phyloP scores from a whole-genome alignment of 2,113 vertebrate species.

The Elanus axillaris region DNA sequence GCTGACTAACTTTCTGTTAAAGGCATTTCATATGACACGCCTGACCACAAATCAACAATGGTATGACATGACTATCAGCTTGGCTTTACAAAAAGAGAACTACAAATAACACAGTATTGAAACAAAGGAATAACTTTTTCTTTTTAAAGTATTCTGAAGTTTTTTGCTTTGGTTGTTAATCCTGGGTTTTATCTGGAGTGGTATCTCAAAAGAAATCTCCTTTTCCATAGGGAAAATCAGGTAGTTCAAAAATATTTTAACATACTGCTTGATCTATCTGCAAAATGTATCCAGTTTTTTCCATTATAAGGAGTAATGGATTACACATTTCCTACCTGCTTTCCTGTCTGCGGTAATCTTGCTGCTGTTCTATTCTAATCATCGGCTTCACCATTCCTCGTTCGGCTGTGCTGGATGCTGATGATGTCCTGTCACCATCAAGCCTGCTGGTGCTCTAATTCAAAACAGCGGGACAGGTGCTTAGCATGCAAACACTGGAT shows the following conservation, averaged over 20 bases:
- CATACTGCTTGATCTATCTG: not conserved
- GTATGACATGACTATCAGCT: not conserved
- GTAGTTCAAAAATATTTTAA: not conserved
- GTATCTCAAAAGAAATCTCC: not conserved
- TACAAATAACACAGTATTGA: not conserved
- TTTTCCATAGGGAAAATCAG: not conserved
- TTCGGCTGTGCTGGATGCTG: constrained; percentile 68
- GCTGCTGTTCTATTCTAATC: constrained; percentile 84
- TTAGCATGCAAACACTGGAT: not conserved
- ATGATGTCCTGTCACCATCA: constrained; percentile 81
- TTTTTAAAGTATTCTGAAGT: not conserved
- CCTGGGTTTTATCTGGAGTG: not conserved
- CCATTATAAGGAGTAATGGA: not conserved
- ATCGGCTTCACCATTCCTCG: constrained; percentile 91
- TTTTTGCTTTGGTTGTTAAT: not conserved
- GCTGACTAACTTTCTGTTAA: not conserved
- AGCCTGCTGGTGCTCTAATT: constrained; percentile 86
- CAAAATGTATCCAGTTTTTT: accelerated
- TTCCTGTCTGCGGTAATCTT: constrained; percentile 77
- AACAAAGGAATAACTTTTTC: not conserved
- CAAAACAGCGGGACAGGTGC: not conserved
- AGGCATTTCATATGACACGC: not conserved
- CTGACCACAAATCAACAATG: not conserved
- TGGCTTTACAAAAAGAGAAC: not conserved
- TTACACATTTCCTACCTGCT: constrained; percentile 73